phyloP scores from a whole-genome alignment of 2,797 vertebrate genomes.

The Rhinichthys osculus region DNA sequence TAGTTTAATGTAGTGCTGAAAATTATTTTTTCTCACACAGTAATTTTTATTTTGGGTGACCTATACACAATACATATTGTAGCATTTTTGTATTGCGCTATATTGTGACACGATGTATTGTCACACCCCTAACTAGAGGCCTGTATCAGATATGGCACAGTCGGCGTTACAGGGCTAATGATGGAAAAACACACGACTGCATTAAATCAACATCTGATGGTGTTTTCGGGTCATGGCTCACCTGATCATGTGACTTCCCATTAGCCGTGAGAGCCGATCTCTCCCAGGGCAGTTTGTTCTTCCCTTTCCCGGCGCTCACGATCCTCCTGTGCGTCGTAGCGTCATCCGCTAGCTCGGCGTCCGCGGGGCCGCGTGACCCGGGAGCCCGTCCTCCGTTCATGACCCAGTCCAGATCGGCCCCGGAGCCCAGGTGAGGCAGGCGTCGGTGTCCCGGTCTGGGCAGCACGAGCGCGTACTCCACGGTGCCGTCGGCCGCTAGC shows the following conservation, averaged over 20 bases:
- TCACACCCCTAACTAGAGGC: too few species aligned
- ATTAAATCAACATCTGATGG: too few species aligned
- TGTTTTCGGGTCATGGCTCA: conserved; percentile 43
- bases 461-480: conserved; percentile 84
- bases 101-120: too few species aligned
- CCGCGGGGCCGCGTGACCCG: conserved; percentile 79
- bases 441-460: conserved; percentile 76
- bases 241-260: conserved; percentile 74
- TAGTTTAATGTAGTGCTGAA: too few species aligned
- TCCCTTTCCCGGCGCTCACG: conserved; percentile 89
- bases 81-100: too few species aligned
- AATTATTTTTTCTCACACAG: too few species aligned
- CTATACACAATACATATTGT: too few species aligned
- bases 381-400: conserved; percentile 80
- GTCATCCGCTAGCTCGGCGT: conserved; percentile 65
- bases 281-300: conserved; percentile 94
- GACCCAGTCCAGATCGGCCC: conserved; percentile 89
- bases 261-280: conserved; percentile 68
- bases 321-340: conserved; percentile 78
- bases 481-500: conserved; percentile 78
- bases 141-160: too few species aligned
- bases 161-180: too few species aligned
- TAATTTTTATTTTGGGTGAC: too few species aligned
- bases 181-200: too few species aligned
- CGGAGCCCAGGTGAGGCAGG: conserved; percentile 69